Evolutionary conservation across 2,797 vertebrate genomes (phyloP), one percentile per base, ranked within the genome.

Genomic region (Myripristis murdjan): DNA sequence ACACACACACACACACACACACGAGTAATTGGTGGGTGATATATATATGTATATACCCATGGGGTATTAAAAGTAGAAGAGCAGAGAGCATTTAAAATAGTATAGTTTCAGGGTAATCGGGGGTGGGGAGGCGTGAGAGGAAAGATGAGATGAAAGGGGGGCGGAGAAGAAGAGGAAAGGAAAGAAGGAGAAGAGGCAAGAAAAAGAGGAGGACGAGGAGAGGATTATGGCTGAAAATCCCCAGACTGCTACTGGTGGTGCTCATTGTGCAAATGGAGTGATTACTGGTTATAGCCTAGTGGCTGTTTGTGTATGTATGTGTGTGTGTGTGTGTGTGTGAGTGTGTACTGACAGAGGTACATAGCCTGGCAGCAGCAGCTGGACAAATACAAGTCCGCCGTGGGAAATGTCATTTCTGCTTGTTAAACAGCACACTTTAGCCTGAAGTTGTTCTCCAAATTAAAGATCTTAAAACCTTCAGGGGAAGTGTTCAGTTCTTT

Each of bases 391-490:
- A 77, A 33, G 49, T 51, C 39, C 63, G 64, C 59, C 53, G 44
- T 35, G 47, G 68, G 54, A 73, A 69, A 73, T 64, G 64, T 73
- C 14, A 69, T 71, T 69, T 60, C 64, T 49, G 58, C 70, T 59
- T 69, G 41, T 58, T 71, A n/a, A 55, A 77, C 63, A 31, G 7
- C 26, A 31, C 51, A 8, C 51, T n/a, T 35, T 44, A 14, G 37
- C 66, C 49, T 47, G 48, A 28, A 37, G 67, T 46, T 46, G 37
- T 43, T 59, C 43, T 41, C 12, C 16, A 11, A 55, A 56, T 72
- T 24, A 28, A 16, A 6, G 24, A 44, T 16, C 58, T 28, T 10
- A n/a, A 24, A 41, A 56, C 31, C 49, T 61, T 31, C 14, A 15
- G 39, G 43, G 15, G 24, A n/a, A 1, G 20, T 37, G 47, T 15